A percentile compares a stretch with the other conserved stretches of the same genome.
Conservation (phyloP, 2,113 vertebrate genomes). For the Cathartes aura region DNA sequence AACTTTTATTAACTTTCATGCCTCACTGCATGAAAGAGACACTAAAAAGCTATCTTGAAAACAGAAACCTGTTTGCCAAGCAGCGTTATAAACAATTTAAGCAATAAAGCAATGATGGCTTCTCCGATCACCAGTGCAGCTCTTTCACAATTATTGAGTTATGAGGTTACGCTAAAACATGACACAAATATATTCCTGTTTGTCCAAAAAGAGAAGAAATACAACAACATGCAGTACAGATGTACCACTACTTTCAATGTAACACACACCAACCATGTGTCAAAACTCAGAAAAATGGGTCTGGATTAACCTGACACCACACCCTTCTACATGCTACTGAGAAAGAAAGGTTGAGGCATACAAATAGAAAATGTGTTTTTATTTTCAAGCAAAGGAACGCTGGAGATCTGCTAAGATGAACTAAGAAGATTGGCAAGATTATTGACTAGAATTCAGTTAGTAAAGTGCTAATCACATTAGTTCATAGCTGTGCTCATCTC, state of each 20-base stretch:
- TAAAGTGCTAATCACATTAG: neutral
- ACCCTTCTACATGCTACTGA: neutral
- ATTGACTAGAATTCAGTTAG: neutral
- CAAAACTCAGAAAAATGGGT: neutral
- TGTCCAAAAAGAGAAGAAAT: neutral
- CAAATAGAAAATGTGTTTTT: fast-evolving
- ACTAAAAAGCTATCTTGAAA: neutral
- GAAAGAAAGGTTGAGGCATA: neutral
- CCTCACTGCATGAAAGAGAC: neutral
- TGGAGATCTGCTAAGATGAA: neutral
- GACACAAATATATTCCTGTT: neutral
- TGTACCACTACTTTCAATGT: neutral
- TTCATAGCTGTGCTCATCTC: neutral
- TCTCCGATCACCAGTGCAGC: neutral
- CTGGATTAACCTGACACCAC: neutral
- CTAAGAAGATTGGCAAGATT: neutral
- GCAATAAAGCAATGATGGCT: neutral
- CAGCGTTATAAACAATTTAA: neutral
- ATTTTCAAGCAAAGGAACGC: neutral
- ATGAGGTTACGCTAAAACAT: neutral
- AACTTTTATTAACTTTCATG: neutral
- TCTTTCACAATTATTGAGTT: neutral
- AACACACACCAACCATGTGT: neutral
- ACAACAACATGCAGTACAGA: neutral
- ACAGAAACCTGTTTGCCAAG: neutral